Base-by-base conservation (phyloP, 2,113 vertebrate species). In the Eulemur rufifrons region DNA sequence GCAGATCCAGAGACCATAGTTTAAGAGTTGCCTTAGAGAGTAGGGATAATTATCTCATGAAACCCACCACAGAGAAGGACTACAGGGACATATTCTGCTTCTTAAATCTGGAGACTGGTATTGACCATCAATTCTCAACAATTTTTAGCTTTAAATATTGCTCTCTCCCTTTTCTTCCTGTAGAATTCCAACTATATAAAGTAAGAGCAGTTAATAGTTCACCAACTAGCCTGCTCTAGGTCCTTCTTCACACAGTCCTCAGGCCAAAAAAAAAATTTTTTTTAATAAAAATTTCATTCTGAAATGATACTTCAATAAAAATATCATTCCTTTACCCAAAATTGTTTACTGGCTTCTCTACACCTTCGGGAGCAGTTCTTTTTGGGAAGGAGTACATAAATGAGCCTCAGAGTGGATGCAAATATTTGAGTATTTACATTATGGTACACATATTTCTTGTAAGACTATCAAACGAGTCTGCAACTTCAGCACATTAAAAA, bases 141-240 rank as follows among this genome's bases (percentile, higher is more conserved):
- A 61, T 52, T 69, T 52, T 89, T 89, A 78, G n/a, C 78, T 93
- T 61, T 78, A 74, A 93, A 83, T 89, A 54, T 63, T 61, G 23
- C 29, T 52, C 29, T 77, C 71, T 89, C n/a, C 29, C 21, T 25
- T 77, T 83, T 63, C 52, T 89, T 82, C 61, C 68, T 52, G 9
- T 18, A 84, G 50, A 69, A 93, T 54, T 89, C 45, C 42, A 89
- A 84, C 25, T 77, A 69, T 15, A 81, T 73, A 73, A 91, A 54
- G 66, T 56, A 87, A 39, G 4, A 88, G 77, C 27, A 39, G 32
- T 50, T 84, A 92, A 81, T 3, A 63, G 54, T 59, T 52, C 34
- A 73, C 59, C 21, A 82, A 69, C 68, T 47, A 12, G 34, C 25
- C 27, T 69, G 59, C 6, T 76, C 20, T 50, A 92, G 14, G 37